These are phyloP conservation scores for Wiebesia pumilae DNA, from an alignment of 1,140 invertebrate genomes.

Conservation along the genomic window DNA sequence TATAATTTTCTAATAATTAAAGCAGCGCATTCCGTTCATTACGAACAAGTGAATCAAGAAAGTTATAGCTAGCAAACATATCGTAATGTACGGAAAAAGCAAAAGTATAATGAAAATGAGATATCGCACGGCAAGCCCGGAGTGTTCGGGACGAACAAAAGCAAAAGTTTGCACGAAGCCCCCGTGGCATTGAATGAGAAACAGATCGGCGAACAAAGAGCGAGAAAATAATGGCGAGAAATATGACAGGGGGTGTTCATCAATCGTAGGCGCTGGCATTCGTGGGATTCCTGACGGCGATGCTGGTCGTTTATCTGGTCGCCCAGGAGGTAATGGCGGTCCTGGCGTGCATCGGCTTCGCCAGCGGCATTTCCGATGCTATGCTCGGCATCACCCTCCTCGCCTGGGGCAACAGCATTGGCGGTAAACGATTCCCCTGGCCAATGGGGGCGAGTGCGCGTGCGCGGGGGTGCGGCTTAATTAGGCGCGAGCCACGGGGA, in stretches of 20 bases:
- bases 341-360: slow-evolving; percentile 78
- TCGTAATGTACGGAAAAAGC: no score
- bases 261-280: slow-evolving; percentile 69
- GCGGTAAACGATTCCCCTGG: slow-evolving; percentile 73
- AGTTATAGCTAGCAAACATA: no score
- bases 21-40: no score
- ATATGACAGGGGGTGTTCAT: neutral
- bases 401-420: slow-evolving; percentile 84
- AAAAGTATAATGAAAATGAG: neutral
- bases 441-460: neutral
- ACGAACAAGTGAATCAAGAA: no score
- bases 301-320: slow-evolving; percentile 81
- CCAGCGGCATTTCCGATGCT: slow-evolving; percentile 78
- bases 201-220: neutral
- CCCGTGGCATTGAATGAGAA: neutral
- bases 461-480: neutral
- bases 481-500: slow-evolving; percentile 12
- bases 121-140: no score
- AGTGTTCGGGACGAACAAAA: neutral
- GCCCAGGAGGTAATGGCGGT: slow-evolving; percentile 82
- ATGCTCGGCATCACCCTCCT: slow-evolving; percentile 83
- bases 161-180: no score
- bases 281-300: slow-evolving; percentile 79
- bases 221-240: neutral
- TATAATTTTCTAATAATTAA: neutral